phyloP scores from a whole-genome alignment of 2,797 vertebrate genomes.

The Peromyscus nudipes region DNA sequence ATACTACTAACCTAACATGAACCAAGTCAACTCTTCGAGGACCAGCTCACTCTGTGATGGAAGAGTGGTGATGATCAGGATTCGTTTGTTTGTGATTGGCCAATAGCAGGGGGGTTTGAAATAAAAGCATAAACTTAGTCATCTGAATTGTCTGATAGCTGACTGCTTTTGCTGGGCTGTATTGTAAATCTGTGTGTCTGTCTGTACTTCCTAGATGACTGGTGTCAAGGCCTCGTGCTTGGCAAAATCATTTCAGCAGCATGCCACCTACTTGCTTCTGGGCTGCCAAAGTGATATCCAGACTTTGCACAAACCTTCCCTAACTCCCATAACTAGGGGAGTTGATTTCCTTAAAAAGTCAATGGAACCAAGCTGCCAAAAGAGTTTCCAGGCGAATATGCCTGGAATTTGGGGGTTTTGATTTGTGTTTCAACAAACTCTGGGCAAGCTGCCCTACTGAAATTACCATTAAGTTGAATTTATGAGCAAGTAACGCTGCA shows the following conservation, averaged over 20 bases:
- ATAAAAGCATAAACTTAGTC: neutral
- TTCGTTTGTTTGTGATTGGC: neutral
- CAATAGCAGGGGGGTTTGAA: conserved; percentile 8
- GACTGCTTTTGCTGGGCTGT: neutral
- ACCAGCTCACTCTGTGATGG: neutral
- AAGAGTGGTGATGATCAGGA: neutral
- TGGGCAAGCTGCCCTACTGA: conserved; percentile 76
- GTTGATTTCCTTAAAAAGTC: conserved; percentile 74
- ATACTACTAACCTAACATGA: neutral
- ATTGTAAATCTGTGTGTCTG: neutral
- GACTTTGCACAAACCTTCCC: conserved; percentile 54
- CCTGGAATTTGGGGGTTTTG: conserved; percentile 75
- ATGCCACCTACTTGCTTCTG: conserved; percentile 55
- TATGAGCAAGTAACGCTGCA: conserved; percentile 73
- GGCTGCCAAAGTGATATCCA: conserved; percentile 68
- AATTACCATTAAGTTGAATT: conserved; percentile 83
- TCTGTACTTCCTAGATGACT: conserved; percentile 43
- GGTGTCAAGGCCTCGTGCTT: conserved; percentile 30
- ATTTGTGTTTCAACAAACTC: conserved; percentile 79
- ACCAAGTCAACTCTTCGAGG: neutral
- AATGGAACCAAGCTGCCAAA: conserved; percentile 63
- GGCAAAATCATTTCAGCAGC: conserved; percentile 42
- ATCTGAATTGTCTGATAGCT: neutral
- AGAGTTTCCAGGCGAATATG: conserved; percentile 76
- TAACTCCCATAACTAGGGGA: conserved; percentile 3